Evolutionary conservation across 1,140 invertebrate species (phyloP).

Genomic region (Eubasilissa regina): DNA sequence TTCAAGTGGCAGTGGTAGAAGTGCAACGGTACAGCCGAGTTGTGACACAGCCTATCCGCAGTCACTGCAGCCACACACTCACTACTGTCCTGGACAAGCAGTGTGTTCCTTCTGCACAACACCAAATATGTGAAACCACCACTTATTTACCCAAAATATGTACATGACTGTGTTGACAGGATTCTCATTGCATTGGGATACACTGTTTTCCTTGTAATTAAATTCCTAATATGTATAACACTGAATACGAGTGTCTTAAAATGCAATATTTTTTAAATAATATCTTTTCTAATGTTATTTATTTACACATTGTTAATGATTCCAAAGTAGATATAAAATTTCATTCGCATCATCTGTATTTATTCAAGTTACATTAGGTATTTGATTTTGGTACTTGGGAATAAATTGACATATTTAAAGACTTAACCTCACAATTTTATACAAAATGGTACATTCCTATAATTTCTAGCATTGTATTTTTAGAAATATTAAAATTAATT

Average conservation of each 20-base stretch:
- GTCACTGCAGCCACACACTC: slow-evolving; percentile 17
- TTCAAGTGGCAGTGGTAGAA: slow-evolving; percentile 45
- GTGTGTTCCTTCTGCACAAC: slow-evolving; percentile 53
- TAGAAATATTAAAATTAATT: background rate
- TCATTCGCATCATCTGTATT: background rate
- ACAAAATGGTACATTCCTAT: slow-evolving; percentile 22
- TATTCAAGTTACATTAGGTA: background rate
- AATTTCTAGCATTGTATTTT: slow-evolving; percentile 9
- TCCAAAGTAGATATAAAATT: background rate
- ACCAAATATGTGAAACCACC: slow-evolving; percentile 45
- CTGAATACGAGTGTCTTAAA: slow-evolving; percentile 50
- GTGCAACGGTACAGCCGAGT: background rate
- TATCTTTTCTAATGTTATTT: slow-evolving; percentile 36
- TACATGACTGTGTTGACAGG: background rate
- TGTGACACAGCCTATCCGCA: slow-evolving; percentile 6
- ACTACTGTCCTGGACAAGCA: slow-evolving; percentile 52
- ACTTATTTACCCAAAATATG: slow-evolving; percentile 1
- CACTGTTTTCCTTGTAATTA: slow-evolving; percentile 19
- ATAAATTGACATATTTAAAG: background rate
- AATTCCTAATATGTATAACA: slow-evolving; percentile 39
- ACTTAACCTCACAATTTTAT: background rate
- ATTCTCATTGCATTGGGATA: background rate
- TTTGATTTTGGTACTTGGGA: background rate
- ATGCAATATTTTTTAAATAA: slow-evolving; percentile 51
- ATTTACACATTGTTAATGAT: slow-evolving; percentile 38